Evolutionary conservation across 1,140 invertebrate species (phyloP), one percentile per base, ranked within the genome.

Genomic region (Holotrichia oblita): DNA sequence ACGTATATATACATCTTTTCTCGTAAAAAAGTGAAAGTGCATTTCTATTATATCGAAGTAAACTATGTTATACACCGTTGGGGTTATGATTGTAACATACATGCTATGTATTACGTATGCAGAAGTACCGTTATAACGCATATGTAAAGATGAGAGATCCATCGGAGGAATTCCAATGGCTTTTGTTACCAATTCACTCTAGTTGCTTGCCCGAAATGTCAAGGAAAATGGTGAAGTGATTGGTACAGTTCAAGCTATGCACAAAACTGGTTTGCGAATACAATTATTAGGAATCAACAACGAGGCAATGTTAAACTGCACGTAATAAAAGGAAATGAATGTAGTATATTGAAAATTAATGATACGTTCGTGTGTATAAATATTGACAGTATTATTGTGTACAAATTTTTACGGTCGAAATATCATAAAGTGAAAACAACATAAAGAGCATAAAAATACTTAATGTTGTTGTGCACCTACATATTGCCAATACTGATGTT

Each of bases 191-290:
- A 24, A 27, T 27, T 17, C 61, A 69, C 22, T 14, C 9, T 22
- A 69, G 22, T 69, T 9, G 22, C 61, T 69, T 69, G 22, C 22
- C 61, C 22, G 27, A 69, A 69, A 69, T 69, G 61, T 69, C 61
- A 69, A 69, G 61, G 61, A 69, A 69, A 27, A 24, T 69, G 9
- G 20, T 14, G 14, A 34, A 69, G 61, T 27, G 61, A 69, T 27
- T 12, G 61, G 61, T 20, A 0, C 17, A 17, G 10, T 64, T 27
- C 17, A 8, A 22, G 22, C 14, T 64, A 27, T 64, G 24, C 61
- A 24, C 61, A 64, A 64, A 27, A 20, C 24, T 64, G 24, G 17
- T 22, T 64, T 64, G 61, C 24, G 24, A 0, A 17, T 17, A 64
- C 17, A 22, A 17, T 64, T 3, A 20, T 64, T 64, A 22, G 10